These are phyloP conservation scores for Emydocephalus ijimae DNA, from an alignment of 2,113 vertebrate genomes.

Conservation along the genomic window DNA sequence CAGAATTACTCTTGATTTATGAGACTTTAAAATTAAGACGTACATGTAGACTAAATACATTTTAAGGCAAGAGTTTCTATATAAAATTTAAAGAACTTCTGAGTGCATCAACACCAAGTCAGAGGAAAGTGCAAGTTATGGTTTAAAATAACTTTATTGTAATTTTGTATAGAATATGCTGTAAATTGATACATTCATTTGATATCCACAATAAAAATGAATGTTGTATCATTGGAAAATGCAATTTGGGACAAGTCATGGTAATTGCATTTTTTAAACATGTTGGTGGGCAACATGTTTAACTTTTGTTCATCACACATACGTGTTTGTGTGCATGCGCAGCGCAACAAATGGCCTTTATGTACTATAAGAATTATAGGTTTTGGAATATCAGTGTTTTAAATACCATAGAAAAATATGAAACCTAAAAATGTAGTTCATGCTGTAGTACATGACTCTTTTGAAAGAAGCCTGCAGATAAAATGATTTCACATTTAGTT, in stretches of 20 bases:
- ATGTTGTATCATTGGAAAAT: constrained; percentile 56
- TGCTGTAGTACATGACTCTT: constrained; percentile 44
- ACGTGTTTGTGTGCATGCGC: not conserved
- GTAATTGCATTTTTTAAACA: constrained; percentile 39
- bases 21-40: not conserved
- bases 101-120: constrained; percentile 49
- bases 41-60: not conserved
- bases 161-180: constrained; percentile 57
- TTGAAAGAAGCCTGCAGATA: constrained; percentile 17
- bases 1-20: not conserved
- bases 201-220: constrained; percentile 62
- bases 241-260: constrained; percentile 47
- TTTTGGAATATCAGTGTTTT: constrained; percentile 54
- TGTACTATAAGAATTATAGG: constrained; percentile 63
- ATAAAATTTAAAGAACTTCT: constrained; percentile 38
- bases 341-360: constrained; percentile 65
- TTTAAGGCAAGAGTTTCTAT: constrained; percentile 48
- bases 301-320: constrained; percentile 62
- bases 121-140: constrained; percentile 58
- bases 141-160: constrained; percentile 64
- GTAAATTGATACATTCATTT: constrained; percentile 65
- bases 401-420: constrained; percentile 55
- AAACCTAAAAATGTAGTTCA: constrained; percentile 54
- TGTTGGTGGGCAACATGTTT: constrained; percentile 51
- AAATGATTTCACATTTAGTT: constrained; percentile 25